These are phyloP conservation scores for Sesia apiformis DNA, from an alignment of 2,888 invertebrate genomes.

Conservation along the genomic window DNA sequence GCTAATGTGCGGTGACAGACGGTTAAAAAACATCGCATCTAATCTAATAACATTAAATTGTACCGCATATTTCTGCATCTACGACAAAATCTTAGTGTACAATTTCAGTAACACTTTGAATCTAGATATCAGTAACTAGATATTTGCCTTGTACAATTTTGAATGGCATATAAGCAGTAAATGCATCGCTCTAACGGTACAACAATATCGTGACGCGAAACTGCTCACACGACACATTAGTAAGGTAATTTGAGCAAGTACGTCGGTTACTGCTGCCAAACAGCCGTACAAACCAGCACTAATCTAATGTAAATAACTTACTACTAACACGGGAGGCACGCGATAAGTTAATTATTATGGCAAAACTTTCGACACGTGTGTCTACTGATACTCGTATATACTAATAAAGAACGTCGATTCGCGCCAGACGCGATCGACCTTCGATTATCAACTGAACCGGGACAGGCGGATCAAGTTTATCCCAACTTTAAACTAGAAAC, in stretches of 20 bases:
- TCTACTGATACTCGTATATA: not conserved
- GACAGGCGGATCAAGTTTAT: not conserved
- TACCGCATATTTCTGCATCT: not conserved
- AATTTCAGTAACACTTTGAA: not conserved
- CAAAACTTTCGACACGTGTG: not conserved
- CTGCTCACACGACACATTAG: not conserved
- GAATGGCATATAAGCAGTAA: no score
- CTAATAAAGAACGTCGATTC: not conserved
- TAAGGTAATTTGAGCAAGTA: not conserved
- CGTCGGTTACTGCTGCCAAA: not conserved
- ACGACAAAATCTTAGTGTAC: not conserved
- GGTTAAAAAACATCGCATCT: no score
- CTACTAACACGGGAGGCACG: not conserved
- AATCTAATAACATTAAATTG: no score
- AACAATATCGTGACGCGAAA: no score
- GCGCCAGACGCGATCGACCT: not conserved
- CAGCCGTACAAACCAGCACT: not conserved
- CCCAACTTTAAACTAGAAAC: not conserved
- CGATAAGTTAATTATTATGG: not conserved
- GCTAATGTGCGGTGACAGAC: not conserved
- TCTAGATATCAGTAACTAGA: no score
- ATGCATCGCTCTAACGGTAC: no score
- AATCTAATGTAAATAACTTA: not conserved
- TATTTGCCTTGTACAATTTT: no score
- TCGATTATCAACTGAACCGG: not conserved